Base-by-base conservation (phyloP, 2,113 vertebrate genomes). In the Dendropsophus ebraccatus region DNA sequence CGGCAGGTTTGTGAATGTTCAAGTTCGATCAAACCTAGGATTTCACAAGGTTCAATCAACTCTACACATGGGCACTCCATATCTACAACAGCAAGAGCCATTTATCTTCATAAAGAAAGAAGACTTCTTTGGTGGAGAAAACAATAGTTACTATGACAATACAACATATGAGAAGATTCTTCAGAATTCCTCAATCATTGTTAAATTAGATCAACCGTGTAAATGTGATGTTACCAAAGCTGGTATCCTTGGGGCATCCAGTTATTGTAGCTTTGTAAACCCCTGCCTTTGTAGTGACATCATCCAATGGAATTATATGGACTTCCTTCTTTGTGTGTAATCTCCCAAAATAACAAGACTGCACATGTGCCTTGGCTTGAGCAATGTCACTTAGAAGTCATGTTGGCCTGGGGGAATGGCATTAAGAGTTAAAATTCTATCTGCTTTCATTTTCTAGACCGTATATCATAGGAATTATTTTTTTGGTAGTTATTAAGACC, bases 301-400 rank as follows among this genome's bases (percentile, higher is more conserved):
- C 75, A 78, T 56, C 16, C 9, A 0, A 30, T 56, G 50, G 50
- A 50, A 78, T 78, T 54, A 54, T 56, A 78, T 78, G 14, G 19
- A 78, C 50, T 78, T 78, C 75, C 50, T 78, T 28, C 32, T 78
- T 56, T 32, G 19, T 78, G 75, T 78, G 75, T 78, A 54, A 78
- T 56, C 50, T 78, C 19, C 21, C 28, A 78, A 75, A 17, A 54
- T 78, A 78, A 78, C 75, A 78, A 56, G 75, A 56, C 75, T 54
- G 50, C 75, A 54, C 75, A 78, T 56, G 49, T 78, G 28, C 75
- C 30, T 23, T 30, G 19, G 28, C 17, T 78, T 78, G 4, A 56
- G 28, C 16, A 56, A 54, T 35, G 28, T 78, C 35, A 41, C 54
- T 60, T 28, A 52, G 16, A 52, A 47, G 23, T 25, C 17, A 72